Evolutionary conservation across 2,797 vertebrate genomes (phyloP), one percentile per base, ranked within the genome.

Genomic region (Chanos chanos): DNA sequence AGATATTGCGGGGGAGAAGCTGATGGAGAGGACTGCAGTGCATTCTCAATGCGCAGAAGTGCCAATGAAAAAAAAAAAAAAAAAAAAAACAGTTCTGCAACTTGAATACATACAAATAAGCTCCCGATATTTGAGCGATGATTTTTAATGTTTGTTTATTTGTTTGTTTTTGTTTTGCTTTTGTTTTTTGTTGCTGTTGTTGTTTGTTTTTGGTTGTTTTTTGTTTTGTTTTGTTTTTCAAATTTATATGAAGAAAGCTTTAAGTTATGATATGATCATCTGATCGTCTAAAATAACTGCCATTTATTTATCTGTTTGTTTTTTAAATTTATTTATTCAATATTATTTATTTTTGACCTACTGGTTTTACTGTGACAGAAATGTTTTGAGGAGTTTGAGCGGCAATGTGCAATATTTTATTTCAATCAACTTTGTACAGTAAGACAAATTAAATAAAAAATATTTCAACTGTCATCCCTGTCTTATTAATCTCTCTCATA

Each of bases 61-160:
- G 12, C 24, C 22, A 2, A 6, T 44, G 51, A 5, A 12, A 13
- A 55, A n/a, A n/a, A n/a, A n/a, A n/a, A n/a, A n/a, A n/a, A n/a
- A n/a, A n/a, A n/a, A n/a, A n/a, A n/a, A n/a, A n/a, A n/a, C n/a
- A 12, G 18, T 34, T 27, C 31, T 9, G 33, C 25, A 15, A n/a
- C 37, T 41, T 54, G 10, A 52, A 54, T 47, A 69, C n/a, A n/a
- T 65, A 44, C 72, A 80, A 71, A 78, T 43, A 70, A 49, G 19
- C 36, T 18, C 19, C 30, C 12, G 10, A 18, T 25, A 48, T 19
- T 34, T 3, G 24, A 33, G n/a, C n/a, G n/a, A n/a, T n/a, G n/a
- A n/a, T n/a, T n/a, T n/a, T n/a, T n/a, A n/a, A n/a, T n/a, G n/a
- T n/a, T n/a, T n/a, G n/a, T 24, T 7, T 37, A 43, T 65, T 63